Evolutionary conservation across 2,888 invertebrate genomes (phyloP).

Genomic region (Germaria angustata): DNA sequence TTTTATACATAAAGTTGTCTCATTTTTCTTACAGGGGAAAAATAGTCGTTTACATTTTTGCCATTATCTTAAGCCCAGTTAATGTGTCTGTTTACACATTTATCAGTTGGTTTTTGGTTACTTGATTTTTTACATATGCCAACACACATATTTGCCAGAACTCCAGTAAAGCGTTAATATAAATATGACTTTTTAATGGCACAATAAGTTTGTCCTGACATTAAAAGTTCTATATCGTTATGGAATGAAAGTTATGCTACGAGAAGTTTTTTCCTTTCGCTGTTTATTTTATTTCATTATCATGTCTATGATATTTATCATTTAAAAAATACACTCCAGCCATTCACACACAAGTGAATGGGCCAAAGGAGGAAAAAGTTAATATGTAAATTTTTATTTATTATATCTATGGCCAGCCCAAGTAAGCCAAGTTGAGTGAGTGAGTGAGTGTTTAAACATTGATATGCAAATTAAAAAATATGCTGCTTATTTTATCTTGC

Average conservation of each 20-base stretch:
- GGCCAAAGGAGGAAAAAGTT: conserved; percentile 2
- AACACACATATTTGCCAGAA: not conserved
- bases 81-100: conserved; percentile 44
- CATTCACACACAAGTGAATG: not conserved
- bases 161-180: not conserved
- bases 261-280: conserved; percentile 32
- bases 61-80: conserved; percentile 17
- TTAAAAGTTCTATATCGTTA: conserved; percentile 42
- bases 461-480: conserved; percentile 63
- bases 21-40: not conserved
- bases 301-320: conserved; percentile 30
- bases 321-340: conserved; percentile 2
- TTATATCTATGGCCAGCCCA: conserved; percentile 29
- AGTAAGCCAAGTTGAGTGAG: not conserved
- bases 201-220: conserved; percentile 45
- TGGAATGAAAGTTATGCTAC: conserved; percentile 25
- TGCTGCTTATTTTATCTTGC: conserved; percentile 25
- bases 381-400: conserved; percentile 56
- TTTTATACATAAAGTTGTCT: not conserved
- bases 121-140: conserved; percentile 12
- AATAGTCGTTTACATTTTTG: conserved; percentile 1
- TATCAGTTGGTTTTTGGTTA: conserved; percentile 44
- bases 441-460: conserved; percentile 52
- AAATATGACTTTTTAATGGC: conserved; percentile 35
- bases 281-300: conserved; percentile 15